Percentiles rank a stretch among this genome's conserved stretches.
Evolutionary conservation across 2,113 vertebrate species (phyloP).

Genomic region (Oriolus oriolus): DNA sequence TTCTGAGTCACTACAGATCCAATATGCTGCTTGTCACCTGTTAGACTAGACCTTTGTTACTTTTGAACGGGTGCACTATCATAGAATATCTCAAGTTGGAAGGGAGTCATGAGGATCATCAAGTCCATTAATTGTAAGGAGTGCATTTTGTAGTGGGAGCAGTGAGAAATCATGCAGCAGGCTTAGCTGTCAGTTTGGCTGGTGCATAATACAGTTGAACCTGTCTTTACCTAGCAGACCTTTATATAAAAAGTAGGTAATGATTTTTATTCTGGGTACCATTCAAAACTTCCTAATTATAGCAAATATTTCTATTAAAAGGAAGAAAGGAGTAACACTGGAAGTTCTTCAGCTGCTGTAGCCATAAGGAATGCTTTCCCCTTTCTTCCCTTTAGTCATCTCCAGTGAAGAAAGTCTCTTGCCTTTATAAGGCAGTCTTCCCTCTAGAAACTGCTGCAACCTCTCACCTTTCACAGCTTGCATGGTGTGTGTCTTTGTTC

Average conservation of each 20-base stretch:
- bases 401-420: neutral
- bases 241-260: neutral
- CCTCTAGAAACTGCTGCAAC: neutral
- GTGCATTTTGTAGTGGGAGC: neutral
- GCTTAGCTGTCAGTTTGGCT: neutral
- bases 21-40: neutral
- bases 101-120: neutral
- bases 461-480: neutral
- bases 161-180: neutral
- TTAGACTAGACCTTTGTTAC: neutral
- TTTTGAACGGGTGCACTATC: neutral
- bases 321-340: neutral
- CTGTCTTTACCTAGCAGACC: neutral
- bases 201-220: neutral
- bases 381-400: neutral
- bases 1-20: neutral
- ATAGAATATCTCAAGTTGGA: neutral
- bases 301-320: neutral
- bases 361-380: neutral
- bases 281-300: neutral
- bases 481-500: neutral
- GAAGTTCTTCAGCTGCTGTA: neutral
- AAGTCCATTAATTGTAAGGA: neutral
- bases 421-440: neutral
- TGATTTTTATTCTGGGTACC: neutral